Conservation (phyloP, 2,888 invertebrate genomes). For the Cephonodes hylas region DNA sequence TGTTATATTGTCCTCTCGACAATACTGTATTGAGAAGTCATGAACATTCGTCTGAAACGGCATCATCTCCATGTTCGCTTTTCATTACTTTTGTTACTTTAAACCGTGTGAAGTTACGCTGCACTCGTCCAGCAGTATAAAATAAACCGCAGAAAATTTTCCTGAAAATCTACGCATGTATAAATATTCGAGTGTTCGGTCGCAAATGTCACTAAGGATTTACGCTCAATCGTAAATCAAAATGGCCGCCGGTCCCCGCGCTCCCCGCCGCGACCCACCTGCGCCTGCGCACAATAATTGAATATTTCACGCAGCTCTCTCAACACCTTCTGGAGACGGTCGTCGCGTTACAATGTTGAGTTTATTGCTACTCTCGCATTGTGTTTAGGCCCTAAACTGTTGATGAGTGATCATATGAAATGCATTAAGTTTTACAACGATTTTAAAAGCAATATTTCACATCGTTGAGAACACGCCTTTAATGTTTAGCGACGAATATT, state of each 20-base stretch:
- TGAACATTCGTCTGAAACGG: constrained; percentile 34
- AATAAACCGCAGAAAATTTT: constrained; percentile 52
- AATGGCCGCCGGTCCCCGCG: constrained; percentile 65
- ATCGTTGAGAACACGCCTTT: constrained; percentile 67
- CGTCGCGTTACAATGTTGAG: constrained; percentile 72
- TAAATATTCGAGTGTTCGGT: constrained; percentile 56
- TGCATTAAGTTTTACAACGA: constrained; percentile 75
- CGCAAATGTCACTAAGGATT: constrained; percentile 79
- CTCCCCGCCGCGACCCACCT: constrained; percentile 53
- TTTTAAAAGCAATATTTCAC: constrained; percentile 79
- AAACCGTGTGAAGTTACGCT: constrained; percentile 24
- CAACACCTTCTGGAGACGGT: constrained; percentile 71
- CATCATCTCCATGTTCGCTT: constrained; percentile 25
- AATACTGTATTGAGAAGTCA: constrained; percentile 44
- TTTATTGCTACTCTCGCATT: constrained; percentile 70
- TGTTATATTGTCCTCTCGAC: constrained; percentile 40
- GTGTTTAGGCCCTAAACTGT: constrained; percentile 78
- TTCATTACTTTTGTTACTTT: constrained; percentile 39
- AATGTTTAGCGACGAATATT: constrained; percentile 65
- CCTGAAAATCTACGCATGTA: constrained; percentile 63
- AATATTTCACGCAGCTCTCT: constrained; percentile 78
- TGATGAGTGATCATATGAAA: constrained; percentile 77
- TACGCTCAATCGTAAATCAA: constrained; percentile 78
- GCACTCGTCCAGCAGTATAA: constrained; percentile 39
- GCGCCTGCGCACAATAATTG: constrained; percentile 77